A percentile compares a stretch with the other conserved stretches of the same genome.
Evolutionary conservation across 2,888 invertebrate genomes (phyloP).

Genomic region (Iselma pallidipennis): DNA sequence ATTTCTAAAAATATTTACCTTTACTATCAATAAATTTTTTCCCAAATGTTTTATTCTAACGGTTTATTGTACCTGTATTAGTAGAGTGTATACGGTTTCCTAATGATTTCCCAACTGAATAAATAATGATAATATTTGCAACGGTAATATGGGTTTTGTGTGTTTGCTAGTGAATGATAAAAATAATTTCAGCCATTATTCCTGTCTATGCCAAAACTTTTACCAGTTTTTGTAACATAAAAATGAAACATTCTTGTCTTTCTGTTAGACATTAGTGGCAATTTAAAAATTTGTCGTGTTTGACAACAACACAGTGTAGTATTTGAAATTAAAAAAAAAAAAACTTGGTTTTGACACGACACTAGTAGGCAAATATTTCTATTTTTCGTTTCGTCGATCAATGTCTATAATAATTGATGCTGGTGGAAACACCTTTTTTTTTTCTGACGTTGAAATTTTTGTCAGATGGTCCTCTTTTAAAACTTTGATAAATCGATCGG

Average conservation of each 20-base stretch:
- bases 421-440: too few species aligned
- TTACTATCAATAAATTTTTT: background rate
- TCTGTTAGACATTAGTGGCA: background rate
- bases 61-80: too few species aligned
- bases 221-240: background rate
- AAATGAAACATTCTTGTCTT: background rate
- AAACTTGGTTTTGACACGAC: background rate
- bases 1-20: background rate
- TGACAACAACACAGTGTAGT: background rate
- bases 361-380: background rate
- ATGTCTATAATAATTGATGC: too few species aligned
- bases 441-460: background rate
- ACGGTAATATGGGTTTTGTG: background rate
- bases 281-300: background rate
- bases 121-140: background rate
- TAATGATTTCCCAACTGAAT: background rate
- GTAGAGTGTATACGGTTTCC: too few species aligned
- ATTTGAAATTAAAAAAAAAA: background rate
- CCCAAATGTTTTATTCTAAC: too few species aligned
- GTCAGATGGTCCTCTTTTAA: background rate
- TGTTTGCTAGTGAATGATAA: background rate
- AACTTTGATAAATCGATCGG: conserved; percentile 4
- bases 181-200: background rate
- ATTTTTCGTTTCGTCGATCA: background rate
- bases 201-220: background rate